Conservation (phyloP, 2,888 invertebrate species). For the Drosophila prostipennis region DNA sequence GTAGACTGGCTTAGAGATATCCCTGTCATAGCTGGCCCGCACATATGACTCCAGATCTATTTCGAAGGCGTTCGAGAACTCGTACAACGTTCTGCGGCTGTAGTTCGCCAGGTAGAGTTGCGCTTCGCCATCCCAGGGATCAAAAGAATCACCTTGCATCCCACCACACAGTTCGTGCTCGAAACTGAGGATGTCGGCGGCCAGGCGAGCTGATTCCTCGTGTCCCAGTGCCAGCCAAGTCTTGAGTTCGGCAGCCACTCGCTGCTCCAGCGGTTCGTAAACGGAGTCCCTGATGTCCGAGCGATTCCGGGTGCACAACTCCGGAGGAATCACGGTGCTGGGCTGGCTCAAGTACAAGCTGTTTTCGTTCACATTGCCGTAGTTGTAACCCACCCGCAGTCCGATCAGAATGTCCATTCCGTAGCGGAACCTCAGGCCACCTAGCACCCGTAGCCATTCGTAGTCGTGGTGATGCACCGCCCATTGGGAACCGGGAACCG, state of each 20-base stretch:
- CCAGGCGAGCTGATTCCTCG: conserved; percentile 66
- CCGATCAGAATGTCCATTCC: conserved; percentile 82
- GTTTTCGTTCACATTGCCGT: conserved; percentile 70
- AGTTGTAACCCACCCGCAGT: conserved; percentile 75
- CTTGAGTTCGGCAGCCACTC: conserved; percentile 72
- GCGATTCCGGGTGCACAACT: conserved; percentile 66
- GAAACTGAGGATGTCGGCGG: conserved; percentile 75
- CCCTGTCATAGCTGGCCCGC: conserved; percentile 63
- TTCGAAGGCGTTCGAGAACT: conserved; percentile 58
- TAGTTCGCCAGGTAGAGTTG: conserved; percentile 54
- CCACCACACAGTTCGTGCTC: conserved; percentile 75
- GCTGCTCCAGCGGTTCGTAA: conserved; percentile 63
- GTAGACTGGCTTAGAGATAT: conserved; percentile 73
- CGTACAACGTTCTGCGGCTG: conserved; percentile 65
- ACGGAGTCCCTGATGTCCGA: conserved; percentile 57
- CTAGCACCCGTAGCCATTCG: conserved; percentile 76
- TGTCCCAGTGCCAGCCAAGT: conserved; percentile 74
- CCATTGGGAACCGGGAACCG: conserved; percentile 79
- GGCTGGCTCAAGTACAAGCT: conserved; percentile 79
- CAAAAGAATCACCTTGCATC: conserved; percentile 49
- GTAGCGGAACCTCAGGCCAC: conserved; percentile 63
- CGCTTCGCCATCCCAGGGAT: conserved; percentile 51
- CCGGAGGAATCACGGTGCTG: conserved; percentile 69
- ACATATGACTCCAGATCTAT: conserved; percentile 76
- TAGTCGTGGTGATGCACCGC: conserved; percentile 69